These are phyloP conservation scores for Chaetogeoica ovagalla DNA, from an alignment of 2,888 invertebrate species.

Conservation along the genomic window DNA sequence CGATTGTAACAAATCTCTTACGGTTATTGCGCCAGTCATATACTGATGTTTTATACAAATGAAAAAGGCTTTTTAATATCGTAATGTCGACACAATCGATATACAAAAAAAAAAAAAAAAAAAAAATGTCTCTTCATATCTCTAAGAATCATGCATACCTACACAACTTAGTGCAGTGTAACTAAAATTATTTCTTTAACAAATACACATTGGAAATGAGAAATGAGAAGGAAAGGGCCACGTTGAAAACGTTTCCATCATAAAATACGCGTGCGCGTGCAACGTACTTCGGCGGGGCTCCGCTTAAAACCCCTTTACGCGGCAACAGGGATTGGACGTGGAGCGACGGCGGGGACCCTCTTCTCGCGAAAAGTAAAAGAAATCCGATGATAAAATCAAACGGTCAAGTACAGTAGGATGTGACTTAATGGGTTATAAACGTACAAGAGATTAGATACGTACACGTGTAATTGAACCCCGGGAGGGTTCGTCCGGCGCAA, in stretches of 20 bases:
- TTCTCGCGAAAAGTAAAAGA: constrained; percentile 1
- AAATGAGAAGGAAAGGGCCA: no score
- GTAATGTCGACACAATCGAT: no score
- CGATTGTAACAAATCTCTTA: no score
- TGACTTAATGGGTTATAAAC: constrained; percentile 45
- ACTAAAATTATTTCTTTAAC: no score
- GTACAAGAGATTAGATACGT: constrained; percentile 40
- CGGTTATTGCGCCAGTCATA: no score
- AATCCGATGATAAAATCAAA: constrained; percentile 48
- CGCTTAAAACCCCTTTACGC: neutral
- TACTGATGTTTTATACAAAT: no score
- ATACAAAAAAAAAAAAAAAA: no score
- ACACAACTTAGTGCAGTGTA: no score
- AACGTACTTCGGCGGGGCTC: neutral
- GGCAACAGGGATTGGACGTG: constrained; percentile 9
- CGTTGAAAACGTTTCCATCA: neutral
- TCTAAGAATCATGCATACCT: no score
- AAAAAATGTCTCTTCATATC: no score
- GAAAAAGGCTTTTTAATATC: no score
- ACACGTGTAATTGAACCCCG: constrained; percentile 47
- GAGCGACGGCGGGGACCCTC: constrained; percentile 11
- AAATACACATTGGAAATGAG: no score
- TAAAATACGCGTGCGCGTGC: neutral
- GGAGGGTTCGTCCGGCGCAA: neutral
- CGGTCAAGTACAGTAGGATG: constrained; percentile 35